Base-by-base conservation (phyloP, 2,888 invertebrate species). In the Caenorhabditis sp. region DNA sequence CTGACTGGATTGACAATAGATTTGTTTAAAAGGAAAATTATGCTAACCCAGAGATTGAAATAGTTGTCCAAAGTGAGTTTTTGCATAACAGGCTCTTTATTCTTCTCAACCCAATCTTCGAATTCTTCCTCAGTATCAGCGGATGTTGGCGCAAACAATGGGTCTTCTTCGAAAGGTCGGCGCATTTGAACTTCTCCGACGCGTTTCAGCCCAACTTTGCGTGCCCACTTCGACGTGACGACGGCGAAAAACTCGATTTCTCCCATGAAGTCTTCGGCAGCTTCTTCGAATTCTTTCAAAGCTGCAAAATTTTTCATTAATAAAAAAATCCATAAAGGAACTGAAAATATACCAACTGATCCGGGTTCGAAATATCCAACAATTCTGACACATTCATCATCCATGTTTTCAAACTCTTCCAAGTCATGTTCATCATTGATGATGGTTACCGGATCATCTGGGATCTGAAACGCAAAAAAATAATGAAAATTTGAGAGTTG, bases 201-300 rank as follows among this genome's bases (percentile, higher is more conserved):
- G 19, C 83, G 73, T 63, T 86, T 84, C 55, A 87, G 73, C 55
- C 87, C 87, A 43, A 88, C 78, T 62, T 86, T 86, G 36, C 85
- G 80, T 6, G 87, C 88, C 87, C 87, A 87, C 84, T 85, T 82
- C 19, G 84, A 84, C 24, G 84, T 84, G 49, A 88, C 87, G 55
- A 87, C 88, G 37, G 87, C 87, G 69, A 84, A 87, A 74, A 87
- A 87, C 58, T 87, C 87, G 62, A 87, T 83, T 62, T 88, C 87
- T 62, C 87, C 87, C 87, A 87, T 87, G 73, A 88, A 87, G 50
- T 87, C 87, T 63, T 87, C 87, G 14, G 87, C 87, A 14, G 87
- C 87, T 62, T 87, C 87, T 68, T 87, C 87, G 71, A 85, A 87
- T 63, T 88, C 88, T 67, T 86, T 85, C 64, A 87, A 72, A 21